Percentiles rank a stretch among this genome's conserved stretches.
Evolutionary conservation across 2,888 invertebrate genomes (phyloP).

Genomic region (Rosalia funebris): DNA sequence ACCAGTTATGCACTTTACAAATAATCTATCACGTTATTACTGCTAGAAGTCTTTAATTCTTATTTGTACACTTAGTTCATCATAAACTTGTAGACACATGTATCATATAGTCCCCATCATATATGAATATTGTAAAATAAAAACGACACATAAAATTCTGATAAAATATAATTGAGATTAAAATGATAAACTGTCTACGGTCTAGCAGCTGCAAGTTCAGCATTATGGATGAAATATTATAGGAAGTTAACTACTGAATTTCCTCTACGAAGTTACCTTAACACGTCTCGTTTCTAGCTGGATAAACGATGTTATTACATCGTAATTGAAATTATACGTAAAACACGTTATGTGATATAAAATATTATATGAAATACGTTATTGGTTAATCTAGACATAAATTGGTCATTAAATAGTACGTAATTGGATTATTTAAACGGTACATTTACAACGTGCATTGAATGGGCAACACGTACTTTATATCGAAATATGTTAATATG

Average conservation of each 20-base stretch:
- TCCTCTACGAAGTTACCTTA: conserved; percentile 9
- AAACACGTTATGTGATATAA: too few relatives aligned
- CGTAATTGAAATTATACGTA: conserved; percentile 24
- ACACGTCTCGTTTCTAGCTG: conserved; percentile 2
- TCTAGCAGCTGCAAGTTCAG: conserved; percentile 16
- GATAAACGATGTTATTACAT: conserved; percentile 5
- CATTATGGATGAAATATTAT: conserved; percentile 12
- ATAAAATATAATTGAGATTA: neutral
- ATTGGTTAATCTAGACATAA: neutral
- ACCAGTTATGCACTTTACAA: too few relatives aligned
- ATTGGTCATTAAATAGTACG: neutral
- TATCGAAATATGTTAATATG: neutral
- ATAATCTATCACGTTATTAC: too few relatives aligned
- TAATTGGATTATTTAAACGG: neutral
- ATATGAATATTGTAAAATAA: too few relatives aligned
- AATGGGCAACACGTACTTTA: neutral
- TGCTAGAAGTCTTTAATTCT: too few relatives aligned
- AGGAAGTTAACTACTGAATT: conserved; percentile 12
- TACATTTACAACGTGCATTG: neutral
- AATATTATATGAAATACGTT: conserved; percentile 6
- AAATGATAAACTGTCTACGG: conserved; percentile 5
- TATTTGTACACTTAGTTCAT: too few relatives aligned
- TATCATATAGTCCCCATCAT: too few relatives aligned
- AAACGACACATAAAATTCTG: neutral
- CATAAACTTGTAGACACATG: too few relatives aligned